Percentiles rank a stretch among this genome's conserved stretches.
These are phyloP conservation scores for Ancistrus triradiatus DNA, from an alignment of 2,113 vertebrate genomes.

Conservation along the genomic window DNA sequence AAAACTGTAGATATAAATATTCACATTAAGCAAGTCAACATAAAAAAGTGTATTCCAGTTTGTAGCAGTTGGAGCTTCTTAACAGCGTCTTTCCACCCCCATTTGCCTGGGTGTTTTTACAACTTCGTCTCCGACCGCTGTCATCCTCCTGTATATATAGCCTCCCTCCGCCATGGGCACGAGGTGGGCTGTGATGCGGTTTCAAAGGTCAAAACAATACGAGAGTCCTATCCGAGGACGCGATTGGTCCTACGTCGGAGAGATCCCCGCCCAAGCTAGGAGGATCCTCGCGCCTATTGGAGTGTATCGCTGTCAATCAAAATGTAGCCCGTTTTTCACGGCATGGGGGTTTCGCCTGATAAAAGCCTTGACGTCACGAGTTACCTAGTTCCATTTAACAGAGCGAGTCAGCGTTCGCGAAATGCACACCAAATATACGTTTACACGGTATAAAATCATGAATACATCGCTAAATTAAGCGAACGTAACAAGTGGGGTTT, in stretches of 20 bases:
- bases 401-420: constrained; percentile 44
- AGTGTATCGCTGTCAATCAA: constrained; percentile 21
- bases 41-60: constrained; percentile 70
- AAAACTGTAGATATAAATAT: constrained; percentile 64
- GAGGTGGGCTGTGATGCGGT: constrained; percentile 71
- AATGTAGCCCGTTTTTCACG: constrained; percentile 47
- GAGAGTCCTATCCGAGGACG: neutral
- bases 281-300: constrained; percentile 47
- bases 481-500: too few relatives aligned
- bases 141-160: constrained; percentile 67
- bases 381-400: constrained; percentile 58
- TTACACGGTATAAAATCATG: too few relatives aligned
- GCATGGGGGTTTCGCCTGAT: constrained; percentile 54
- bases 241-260: constrained; percentile 48
- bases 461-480: too few relatives aligned
- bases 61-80: constrained; percentile 58
- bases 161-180: constrained; percentile 70
- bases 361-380: constrained; percentile 65
- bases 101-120: constrained; percentile 63
- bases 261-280: constrained; percentile 5
- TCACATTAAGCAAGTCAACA: constrained; percentile 64
- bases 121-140: constrained; percentile 61
- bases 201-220: constrained; percentile 73
- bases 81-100: constrained; percentile 55
- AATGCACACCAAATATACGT: neutral